phyloP scores from a whole-genome alignment of 2,797 vertebrate genomes.

The Gephyroberyx darwinii region DNA sequence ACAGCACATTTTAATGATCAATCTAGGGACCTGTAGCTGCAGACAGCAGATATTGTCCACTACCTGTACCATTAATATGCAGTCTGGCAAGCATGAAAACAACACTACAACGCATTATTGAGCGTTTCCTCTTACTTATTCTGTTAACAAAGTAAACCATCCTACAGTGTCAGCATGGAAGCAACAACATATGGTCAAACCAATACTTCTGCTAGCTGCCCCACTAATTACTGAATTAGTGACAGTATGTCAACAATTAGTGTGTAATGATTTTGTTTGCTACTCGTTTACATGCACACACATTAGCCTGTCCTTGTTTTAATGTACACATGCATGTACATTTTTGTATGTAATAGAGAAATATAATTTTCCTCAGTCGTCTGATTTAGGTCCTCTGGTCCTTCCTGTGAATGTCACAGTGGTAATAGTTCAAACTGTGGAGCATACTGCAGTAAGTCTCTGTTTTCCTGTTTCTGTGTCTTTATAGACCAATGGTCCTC shows the following conservation, averaged over 20 bases:
- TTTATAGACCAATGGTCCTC: conserved; percentile 50
- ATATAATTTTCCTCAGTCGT: background rate
- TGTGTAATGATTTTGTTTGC: conserved; percentile 11
- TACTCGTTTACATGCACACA: background rate
- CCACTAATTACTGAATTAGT: conserved; percentile 41
- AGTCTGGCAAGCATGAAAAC: conserved; percentile 30
- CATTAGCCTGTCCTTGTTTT: background rate
- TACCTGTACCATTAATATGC: conserved; percentile 57
- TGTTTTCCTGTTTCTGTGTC: conserved; percentile 38
- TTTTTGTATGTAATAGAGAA: background rate
- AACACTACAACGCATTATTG: conserved; percentile 36
- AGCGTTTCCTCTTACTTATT: conserved; percentile 34
- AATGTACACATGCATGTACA: background rate
- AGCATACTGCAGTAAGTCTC: background rate
- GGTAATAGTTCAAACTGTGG: conserved; percentile 33
- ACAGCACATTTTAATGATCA: background rate
- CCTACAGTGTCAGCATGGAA: conserved; percentile 39
- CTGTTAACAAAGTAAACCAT: conserved; percentile 43
- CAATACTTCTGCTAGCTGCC: conserved; percentile 5
- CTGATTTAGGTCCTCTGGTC: conserved; percentile 20
- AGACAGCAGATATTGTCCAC: conserved; percentile 45
- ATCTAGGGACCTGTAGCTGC: background rate
- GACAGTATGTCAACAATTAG: conserved; percentile 13
- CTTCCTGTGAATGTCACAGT: conserved; percentile 39
- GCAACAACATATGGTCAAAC: conserved; percentile 43